Percentiles rank a stretch among this genome's conserved stretches.
Evolutionary conservation across 2,888 invertebrate species (phyloP).

Genomic region (Epistrophe eligans): DNA sequence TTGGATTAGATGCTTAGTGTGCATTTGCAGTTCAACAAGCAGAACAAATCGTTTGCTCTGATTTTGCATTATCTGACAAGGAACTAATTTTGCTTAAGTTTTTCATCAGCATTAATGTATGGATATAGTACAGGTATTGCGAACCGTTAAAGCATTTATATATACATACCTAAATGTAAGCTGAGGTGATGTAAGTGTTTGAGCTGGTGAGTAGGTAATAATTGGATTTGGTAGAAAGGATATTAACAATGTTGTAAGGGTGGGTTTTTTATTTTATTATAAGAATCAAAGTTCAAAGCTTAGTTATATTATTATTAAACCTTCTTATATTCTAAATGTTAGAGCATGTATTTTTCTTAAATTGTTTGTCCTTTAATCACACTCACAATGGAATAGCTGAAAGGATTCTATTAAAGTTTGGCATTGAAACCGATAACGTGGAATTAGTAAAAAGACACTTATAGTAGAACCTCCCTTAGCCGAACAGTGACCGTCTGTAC

Average conservation of each 20-base stretch:
- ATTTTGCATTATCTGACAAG: constrained; percentile 60
- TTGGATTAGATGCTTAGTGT: constrained; percentile 69
- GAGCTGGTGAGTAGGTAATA: background rate
- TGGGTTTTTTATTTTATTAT: background rate
- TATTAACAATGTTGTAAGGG: background rate
- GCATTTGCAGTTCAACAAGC: constrained; percentile 71
- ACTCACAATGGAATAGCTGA: too few species aligned
- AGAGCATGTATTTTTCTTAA: too few species aligned
- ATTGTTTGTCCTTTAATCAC: too few species aligned
- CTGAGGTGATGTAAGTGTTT: background rate
- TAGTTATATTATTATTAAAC: background rate
- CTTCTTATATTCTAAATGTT: too few species aligned
- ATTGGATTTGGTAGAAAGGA: background rate
- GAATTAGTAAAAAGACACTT: too few species aligned
- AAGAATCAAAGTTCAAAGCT: background rate
- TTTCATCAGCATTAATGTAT: background rate
- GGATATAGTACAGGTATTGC: background rate
- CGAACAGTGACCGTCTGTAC: too few species aligned
- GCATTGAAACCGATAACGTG: too few species aligned
- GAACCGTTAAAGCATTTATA: background rate
- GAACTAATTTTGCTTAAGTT: constrained; percentile 52
- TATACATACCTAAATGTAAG: background rate
- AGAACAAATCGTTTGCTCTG: constrained; percentile 69
- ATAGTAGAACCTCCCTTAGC: too few species aligned
- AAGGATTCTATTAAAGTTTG: too few species aligned